Percentiles rank a stretch among this genome's conserved stretches.
phyloP scores from a whole-genome alignment of 2,113 vertebrate species.

The Sinocyclocheilus rhinocerous region DNA sequence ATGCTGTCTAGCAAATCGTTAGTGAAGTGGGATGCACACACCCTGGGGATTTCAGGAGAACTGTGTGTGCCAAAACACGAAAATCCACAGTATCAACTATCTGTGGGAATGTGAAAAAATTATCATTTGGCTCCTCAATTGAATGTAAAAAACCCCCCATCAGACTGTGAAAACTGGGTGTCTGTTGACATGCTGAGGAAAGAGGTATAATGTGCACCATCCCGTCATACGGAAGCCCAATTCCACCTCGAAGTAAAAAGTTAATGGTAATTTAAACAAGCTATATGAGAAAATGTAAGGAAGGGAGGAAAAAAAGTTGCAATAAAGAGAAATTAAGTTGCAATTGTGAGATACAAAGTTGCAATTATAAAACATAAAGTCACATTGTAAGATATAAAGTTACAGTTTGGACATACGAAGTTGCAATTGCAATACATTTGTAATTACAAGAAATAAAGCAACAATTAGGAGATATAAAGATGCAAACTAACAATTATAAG shows the following conservation, averaged over 20 bases:
- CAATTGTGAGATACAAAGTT: not conserved
- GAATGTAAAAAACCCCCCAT: not conserved
- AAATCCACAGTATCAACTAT: conserved; percentile 9
- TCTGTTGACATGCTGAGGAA: not conserved
- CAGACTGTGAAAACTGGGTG: not conserved
- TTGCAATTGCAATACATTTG: not conserved
- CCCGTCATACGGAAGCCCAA: not conserved
- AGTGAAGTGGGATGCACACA: not conserved
- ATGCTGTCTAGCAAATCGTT: not conserved
- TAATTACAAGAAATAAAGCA: not conserved
- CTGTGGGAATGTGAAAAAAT: not conserved
- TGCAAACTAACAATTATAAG: no score
- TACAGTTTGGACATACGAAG: not conserved
- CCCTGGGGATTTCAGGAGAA: not conserved
- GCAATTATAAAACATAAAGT: not conserved
- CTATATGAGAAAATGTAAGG: no score
- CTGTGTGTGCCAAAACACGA: not conserved
- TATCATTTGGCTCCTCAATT: not conserved
- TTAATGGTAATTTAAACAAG: not conserved
- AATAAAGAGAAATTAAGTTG: not conserved
- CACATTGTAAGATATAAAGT: not conserved
- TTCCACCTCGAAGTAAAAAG: not conserved
- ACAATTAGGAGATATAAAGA: no score
- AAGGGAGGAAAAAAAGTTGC: not conserved
- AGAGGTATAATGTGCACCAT: not conserved